These are phyloP conservation scores for Mya arenaria DNA, from an alignment of 1,140 invertebrate species.

Conservation along the genomic window DNA sequence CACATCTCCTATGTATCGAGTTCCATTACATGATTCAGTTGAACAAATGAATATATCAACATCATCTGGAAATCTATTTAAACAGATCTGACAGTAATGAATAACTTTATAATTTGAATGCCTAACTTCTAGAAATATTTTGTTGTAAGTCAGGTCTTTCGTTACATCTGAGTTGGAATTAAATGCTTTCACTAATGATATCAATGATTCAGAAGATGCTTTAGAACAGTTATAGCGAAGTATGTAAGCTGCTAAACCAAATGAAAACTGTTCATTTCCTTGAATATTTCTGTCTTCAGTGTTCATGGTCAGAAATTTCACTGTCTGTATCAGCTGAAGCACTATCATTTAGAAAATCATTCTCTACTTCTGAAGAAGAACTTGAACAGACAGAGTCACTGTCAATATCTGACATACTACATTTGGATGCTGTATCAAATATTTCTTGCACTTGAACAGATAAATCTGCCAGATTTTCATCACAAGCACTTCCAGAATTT, in stretches of 20 bases:
- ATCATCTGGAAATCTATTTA: conserved; percentile 18
- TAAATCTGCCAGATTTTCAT: conserved; percentile 1
- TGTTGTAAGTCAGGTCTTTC: conserved; percentile 17
- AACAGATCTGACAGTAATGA: conserved; percentile 13
- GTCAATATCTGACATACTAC: background rate
- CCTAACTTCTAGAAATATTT: conserved; percentile 14
- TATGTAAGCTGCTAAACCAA: conserved; percentile 7
- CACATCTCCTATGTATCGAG: conserved; percentile 14
- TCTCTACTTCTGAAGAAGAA: conserved; percentile 1
- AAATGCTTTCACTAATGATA: conserved; percentile 4
- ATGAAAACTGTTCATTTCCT: background rate
- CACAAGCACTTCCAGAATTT: background rate
- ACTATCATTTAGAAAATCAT: background rate
- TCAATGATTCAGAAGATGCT: conserved; percentile 15
- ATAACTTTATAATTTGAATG: conserved; percentile 17
- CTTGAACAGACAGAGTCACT: conserved; percentile 1
- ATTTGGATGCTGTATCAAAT: background rate
- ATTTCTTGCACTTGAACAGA: conserved; percentile 4
- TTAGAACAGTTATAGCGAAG: conserved; percentile 17
- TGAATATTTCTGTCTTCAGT: background rate
- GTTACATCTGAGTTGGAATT: background rate
- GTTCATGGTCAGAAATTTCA: background rate
- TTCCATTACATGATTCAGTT: background rate
- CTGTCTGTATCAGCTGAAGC: background rate
- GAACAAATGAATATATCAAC: conserved; percentile 10